Evolutionary conservation across 1,140 invertebrate species (phyloP).

Genomic region (Cyclargus thomasi): DNA sequence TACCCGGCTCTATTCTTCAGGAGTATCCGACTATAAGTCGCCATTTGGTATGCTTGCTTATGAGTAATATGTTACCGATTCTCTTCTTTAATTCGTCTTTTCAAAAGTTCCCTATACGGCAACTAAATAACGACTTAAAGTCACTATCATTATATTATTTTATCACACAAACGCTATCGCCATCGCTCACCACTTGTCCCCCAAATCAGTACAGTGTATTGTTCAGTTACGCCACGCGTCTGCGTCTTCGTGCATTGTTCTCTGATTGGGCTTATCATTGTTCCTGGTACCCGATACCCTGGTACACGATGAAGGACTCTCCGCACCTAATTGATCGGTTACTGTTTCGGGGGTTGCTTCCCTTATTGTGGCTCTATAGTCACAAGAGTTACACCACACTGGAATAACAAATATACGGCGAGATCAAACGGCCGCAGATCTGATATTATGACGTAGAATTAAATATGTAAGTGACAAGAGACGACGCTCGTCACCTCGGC

Average conservation of each 20-base stretch:
- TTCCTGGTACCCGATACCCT: constrained; percentile 16
- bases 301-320: background rate
- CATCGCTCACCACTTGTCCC: constrained; percentile 25
- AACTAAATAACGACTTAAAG: too few relatives aligned
- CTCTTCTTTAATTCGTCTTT: too few relatives aligned
- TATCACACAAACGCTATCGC: background rate
- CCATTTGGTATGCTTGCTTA: too few relatives aligned
- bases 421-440: background rate
- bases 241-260: constrained; percentile 54
- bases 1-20: too few relatives aligned
- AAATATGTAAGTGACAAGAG: constrained; percentile 2
- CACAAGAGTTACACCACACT: background rate
- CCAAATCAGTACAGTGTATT: constrained; percentile 36
- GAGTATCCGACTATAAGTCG: too few relatives aligned
- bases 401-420: background rate
- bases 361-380: background rate
- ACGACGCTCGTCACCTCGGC: background rate
- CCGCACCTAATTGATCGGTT: constrained; percentile 11
- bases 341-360: constrained; percentile 12
- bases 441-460: constrained; percentile 7
- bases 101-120: too few relatives aligned
- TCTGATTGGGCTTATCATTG: constrained; percentile 55
- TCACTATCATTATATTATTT: too few relatives aligned
- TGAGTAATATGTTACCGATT: too few relatives aligned
- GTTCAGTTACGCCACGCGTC: constrained; percentile 43